Percentiles rank a stretch among this genome's conserved stretches.
These are phyloP conservation scores for Drosophila nasuta DNA, from an alignment of 1,140 invertebrate species.

Conservation along the genomic window DNA sequence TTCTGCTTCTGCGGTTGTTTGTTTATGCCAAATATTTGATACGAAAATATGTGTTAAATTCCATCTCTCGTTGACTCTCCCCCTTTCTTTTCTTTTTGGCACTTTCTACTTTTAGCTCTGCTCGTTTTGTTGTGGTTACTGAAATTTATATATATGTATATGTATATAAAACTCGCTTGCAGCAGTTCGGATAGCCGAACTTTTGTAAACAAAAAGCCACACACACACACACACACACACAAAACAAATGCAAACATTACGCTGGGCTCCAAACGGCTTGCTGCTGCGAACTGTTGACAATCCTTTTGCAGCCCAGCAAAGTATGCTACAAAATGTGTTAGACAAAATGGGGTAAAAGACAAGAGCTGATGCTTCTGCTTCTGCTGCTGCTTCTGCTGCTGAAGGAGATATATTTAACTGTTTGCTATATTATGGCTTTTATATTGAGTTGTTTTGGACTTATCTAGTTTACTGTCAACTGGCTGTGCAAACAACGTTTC, in stretches of 20 bases:
- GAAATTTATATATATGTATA: constrained; percentile 19
- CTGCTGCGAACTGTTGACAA: constrained; percentile 48
- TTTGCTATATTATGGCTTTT: constrained; percentile 82
- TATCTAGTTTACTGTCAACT: constrained; percentile 76
- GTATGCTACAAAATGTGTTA: constrained; percentile 46
- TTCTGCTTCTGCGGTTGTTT: constrained; percentile 50
- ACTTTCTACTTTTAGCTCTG: neutral
- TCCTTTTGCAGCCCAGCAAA: constrained; percentile 48
- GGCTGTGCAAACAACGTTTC: constrained; percentile 48
- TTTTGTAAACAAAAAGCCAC: constrained; percentile 62
- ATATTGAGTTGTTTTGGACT: constrained; percentile 83
- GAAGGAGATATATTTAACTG: constrained; percentile 63
- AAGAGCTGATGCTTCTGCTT: neutral
- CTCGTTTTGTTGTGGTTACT: constrained; percentile 47
- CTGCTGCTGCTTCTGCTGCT: neutral
- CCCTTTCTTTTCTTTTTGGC: constrained; percentile 9
- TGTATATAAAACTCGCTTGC: constrained; percentile 39
- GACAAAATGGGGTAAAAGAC: constrained; percentile 4
- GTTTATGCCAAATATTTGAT: constrained; percentile 72
- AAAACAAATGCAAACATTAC: constrained; percentile 60
- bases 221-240: constrained; percentile 25
- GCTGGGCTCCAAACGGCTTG: constrained; percentile 25
- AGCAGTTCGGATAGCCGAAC: constrained; percentile 53
- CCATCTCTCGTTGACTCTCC: constrained; percentile 17
- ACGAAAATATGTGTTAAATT: constrained; percentile 75